Conservation (phyloP, 2,113 vertebrate genomes). For the Dicentrarchus labrax region DNA sequence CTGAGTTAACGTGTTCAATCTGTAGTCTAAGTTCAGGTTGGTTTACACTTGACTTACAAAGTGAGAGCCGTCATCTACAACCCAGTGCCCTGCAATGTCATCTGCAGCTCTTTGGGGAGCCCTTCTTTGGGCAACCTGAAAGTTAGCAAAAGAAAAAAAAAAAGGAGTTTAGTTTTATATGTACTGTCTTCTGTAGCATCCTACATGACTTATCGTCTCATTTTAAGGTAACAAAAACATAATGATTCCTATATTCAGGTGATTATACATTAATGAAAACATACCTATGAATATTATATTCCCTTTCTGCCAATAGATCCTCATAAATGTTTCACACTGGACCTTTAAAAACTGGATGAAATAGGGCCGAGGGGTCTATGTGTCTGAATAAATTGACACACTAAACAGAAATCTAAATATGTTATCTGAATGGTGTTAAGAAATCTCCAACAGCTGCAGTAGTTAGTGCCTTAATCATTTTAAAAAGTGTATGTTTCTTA, state of each 20-base stretch:
- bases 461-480: neutral
- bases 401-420: neutral
- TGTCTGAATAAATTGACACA: neutral
- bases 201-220: neutral
- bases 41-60: conserved; percentile 87
- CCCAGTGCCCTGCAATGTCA: conserved; percentile 79
- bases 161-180: neutral
- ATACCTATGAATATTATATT: too few species aligned
- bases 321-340: too few species aligned
- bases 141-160: conserved; percentile 23
- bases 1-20: conserved; percentile 17
- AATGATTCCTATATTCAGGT: too few species aligned
- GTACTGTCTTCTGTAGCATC: neutral
- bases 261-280: too few species aligned
- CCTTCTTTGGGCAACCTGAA: conserved; percentile 81
- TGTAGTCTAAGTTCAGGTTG: neutral
- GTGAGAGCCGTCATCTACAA: conserved; percentile 86
- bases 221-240: too few species aligned
- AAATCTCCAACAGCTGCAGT: neutral
- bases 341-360: neutral
- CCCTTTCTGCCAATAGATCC: too few species aligned
- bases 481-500: neutral
- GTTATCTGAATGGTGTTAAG: neutral
- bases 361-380: neutral
- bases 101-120: conserved; percentile 81